Conservation (phyloP, 2,113 vertebrate species). For the Mandrillus leucophaeus region DNA sequence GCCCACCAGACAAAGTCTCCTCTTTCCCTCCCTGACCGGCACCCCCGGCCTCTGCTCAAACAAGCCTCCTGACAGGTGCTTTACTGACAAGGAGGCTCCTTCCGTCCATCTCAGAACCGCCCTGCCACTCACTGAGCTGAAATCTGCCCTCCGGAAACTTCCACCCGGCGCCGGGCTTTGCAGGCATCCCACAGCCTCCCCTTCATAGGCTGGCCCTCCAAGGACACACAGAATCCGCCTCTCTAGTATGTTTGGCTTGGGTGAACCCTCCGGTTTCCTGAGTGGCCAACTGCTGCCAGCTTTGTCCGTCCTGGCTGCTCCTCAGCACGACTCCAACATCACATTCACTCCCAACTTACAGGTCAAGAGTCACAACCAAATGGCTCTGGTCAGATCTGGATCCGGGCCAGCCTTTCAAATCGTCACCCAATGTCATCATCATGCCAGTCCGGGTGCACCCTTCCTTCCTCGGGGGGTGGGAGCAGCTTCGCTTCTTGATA, state of each 20-base stretch:
- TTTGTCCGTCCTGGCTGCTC: accelerated
- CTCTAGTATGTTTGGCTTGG: no score
- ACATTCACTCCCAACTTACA: accelerated
- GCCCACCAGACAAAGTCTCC: background rate
- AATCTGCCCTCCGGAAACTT: background rate
- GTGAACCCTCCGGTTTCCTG: no score
- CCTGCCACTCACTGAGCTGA: background rate
- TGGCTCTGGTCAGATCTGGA: accelerated
- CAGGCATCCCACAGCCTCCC: accelerated
- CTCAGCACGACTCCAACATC: background rate
- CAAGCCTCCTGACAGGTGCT: background rate
- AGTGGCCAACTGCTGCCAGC: no score
- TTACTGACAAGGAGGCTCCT: no score
- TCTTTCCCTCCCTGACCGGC: background rate
- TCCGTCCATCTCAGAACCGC: background rate
- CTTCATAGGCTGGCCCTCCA: background rate
- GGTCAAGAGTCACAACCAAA: background rate
- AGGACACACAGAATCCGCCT: background rate
- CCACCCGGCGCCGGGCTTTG: background rate
- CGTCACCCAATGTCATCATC: background rate
- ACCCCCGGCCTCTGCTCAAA: background rate
- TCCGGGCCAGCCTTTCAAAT: accelerated
- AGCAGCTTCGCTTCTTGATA: background rate
- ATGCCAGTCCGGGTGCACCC: accelerated
- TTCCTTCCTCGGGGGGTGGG: accelerated